Conservation (phyloP, 30 jellyfish, hydroid and myxozoan genomes). For the Pseudorhiza aurosa region DNA sequence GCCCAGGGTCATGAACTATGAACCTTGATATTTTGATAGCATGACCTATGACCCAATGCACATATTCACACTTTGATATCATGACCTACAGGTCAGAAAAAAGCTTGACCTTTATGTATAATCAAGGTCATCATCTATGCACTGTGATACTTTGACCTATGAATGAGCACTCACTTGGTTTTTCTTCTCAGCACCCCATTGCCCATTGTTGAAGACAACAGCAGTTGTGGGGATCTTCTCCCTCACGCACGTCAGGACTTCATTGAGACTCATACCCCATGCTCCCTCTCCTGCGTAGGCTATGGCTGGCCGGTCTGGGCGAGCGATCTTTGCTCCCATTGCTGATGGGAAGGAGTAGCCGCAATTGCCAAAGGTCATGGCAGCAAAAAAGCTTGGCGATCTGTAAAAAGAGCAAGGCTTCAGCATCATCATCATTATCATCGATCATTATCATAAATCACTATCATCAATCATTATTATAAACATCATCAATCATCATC, state of each 20-base stretch:
- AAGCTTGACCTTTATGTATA: too few relatives aligned
- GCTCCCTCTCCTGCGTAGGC: conserved; percentile 96
- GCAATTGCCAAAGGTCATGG: conserved; percentile 87
- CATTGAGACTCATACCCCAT: conserved; percentile 90
- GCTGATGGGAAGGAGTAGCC: conserved; percentile 82
- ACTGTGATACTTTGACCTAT: too few relatives aligned
- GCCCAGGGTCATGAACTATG: too few relatives aligned
- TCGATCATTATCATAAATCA: too few relatives aligned
- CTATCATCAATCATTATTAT: too few relatives aligned
- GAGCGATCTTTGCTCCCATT: conserved; percentile 84
- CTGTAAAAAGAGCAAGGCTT: conserved; percentile 22
- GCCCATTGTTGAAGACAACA: conserved; percentile 76
- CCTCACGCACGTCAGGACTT: conserved; percentile 74
- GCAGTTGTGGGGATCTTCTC: conserved; percentile 83
- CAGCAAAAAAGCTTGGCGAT: conserved; percentile 85
- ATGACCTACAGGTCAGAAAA: too few relatives aligned
- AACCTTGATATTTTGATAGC: too few relatives aligned
- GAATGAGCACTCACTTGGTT: conserved; percentile 59
- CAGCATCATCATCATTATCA: too few relatives aligned
- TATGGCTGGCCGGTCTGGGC: conserved; percentile 89
- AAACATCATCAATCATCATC: too few relatives aligned
- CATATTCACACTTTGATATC: too few relatives aligned
- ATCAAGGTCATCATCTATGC: too few relatives aligned
- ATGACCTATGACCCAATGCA: too few relatives aligned
- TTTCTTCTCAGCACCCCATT: conserved; percentile 94